Evolutionary conservation across 2,888 invertebrate species (phyloP).

Genomic region (Tethea ocularis): DNA sequence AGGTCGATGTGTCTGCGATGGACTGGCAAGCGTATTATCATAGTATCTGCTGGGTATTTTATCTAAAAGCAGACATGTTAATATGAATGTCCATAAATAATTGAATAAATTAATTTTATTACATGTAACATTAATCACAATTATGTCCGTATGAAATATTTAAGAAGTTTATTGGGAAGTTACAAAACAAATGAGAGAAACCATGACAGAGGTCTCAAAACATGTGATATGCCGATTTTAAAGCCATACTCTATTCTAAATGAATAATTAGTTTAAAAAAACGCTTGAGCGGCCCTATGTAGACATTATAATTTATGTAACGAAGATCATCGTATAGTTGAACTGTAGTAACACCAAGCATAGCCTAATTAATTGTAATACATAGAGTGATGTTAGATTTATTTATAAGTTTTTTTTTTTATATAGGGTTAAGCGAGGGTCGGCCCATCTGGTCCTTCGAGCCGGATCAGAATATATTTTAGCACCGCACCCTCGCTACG

Average conservation of each 20-base stretch:
- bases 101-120: too few species aligned
- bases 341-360: slow-evolving; percentile 80
- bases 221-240: slow-evolving; percentile 57
- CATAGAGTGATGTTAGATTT: slow-evolving; percentile 79
- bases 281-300: slow-evolving; percentile 52
- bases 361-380: slow-evolving; percentile 77
- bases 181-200: slow-evolving; percentile 2
- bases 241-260: slow-evolving; percentile 52
- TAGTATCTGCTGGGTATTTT: background rate
- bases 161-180: background rate
- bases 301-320: slow-evolving; percentile 19
- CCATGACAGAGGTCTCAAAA: slow-evolving; percentile 14
- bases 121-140: too few species aligned
- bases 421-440: slow-evolving; percentile 57
- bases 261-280: slow-evolving; percentile 41
- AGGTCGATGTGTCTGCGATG: too few species aligned
- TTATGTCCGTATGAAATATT: background rate
- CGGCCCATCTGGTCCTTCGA: slow-evolving; percentile 23
- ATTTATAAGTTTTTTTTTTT: slow-evolving; percentile 74
- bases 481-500: slow-evolving; percentile 46
- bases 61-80: background rate
- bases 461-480: slow-evolving; percentile 32
- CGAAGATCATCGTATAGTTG: slow-evolving; percentile 45
- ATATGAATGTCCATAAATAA: background rate
- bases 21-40: background rate